Base-by-base conservation (phyloP, 2,113 vertebrate genomes). In the Coryphaenoides rupestris region DNA sequence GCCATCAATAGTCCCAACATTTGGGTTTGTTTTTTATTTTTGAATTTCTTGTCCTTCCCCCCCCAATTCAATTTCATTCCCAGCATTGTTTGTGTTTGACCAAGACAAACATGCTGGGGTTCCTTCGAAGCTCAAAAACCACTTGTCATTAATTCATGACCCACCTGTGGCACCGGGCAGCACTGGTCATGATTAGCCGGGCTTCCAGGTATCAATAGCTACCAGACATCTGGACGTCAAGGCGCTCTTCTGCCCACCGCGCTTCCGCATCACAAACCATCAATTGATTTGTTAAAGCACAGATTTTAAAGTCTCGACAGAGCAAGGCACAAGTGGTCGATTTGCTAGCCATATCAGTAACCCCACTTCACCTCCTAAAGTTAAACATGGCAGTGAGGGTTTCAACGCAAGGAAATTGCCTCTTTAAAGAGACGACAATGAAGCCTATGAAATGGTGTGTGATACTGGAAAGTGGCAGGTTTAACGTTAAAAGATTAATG, bases 121-220 rank as follows among this genome's bases (percentile, higher is more conserved):
- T 13, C 17, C 5, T 1, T 33, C 19, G 49, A n/a, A 26, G 7
- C 65, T 57, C 56, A 23, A 28, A 23, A 21, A n/a, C 22, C 24
- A 26, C 28, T 21, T n/a, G n/a, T 68, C 52, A 66, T 68, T 63
- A 13, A 63, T 59, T 58, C 28, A 17, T n/a, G 55, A 40, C 61
- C 23, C 57, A 61, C 55, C 46, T 64, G 63, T 62, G 17, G 66
- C 56, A 69, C 53, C 22, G 23, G 75, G 28, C 24, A 66, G 23
- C 53, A 53, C 2, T 4, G 0, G 46, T 19, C 66, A 76, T 79
- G 47, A 79, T 79, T 75, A 62, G 66, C 66, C 21, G n/a, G 49
- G 49, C 63, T 53, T n/a, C 21, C 2, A 46, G 49, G 47, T 45
- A 52, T 66, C 55, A 40, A n/a, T 55, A 15, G 46, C 54, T 21